Base-by-base conservation (phyloP, 2,888 invertebrate species). In the Idaea straminata region DNA sequence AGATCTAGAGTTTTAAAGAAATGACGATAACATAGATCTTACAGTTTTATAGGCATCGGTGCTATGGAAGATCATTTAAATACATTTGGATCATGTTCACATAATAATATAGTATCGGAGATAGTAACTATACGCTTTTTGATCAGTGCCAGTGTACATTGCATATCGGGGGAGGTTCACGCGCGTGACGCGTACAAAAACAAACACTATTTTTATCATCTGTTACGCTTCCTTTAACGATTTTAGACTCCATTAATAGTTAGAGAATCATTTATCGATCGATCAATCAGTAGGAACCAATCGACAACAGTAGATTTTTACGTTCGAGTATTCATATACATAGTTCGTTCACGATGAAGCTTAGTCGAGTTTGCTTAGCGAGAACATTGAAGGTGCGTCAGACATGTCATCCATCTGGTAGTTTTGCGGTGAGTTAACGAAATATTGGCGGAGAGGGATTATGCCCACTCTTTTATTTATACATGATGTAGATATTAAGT, bases 361-460 rank as follows among this genome's bases (percentile, higher is more conserved):
- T 75, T 77, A 71, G 72, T 74, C 78, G 82, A 87, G 90, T 86
- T 91, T 89, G 92, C 91, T 91, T 91, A 88, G 90, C 83, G 86
- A 80, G 82, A 77, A 82, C 79, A 83, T 82, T 76, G 69, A 78
- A 79, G 77, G 82, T 81, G 90, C 88, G 89, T 86, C 84, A 80
- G 79, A 85, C 86, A 87, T 87, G 79, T 81, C 90, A 90, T 91
- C 88, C 91, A 91, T 91, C 84, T 77, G 92, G 89, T 92, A 92
- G 91, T 72, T 85, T 83, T 83, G 84, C 92, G 93, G 93, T 93
- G 93, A 93, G 93, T 91, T 91, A 80, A 86, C 83, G 88, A 89
- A 91, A 87, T 88, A 91, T 84, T 93, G 93, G 92, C 92, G 93
- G 91, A 88, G 93, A 93, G 93, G 93, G 93, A 93, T 92, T 88